Percentiles rank a stretch among this genome's conserved stretches.
These are phyloP conservation scores for Halictus rubicundus DNA, from an alignment of 1,140 invertebrate species.

Conservation along the genomic window DNA sequence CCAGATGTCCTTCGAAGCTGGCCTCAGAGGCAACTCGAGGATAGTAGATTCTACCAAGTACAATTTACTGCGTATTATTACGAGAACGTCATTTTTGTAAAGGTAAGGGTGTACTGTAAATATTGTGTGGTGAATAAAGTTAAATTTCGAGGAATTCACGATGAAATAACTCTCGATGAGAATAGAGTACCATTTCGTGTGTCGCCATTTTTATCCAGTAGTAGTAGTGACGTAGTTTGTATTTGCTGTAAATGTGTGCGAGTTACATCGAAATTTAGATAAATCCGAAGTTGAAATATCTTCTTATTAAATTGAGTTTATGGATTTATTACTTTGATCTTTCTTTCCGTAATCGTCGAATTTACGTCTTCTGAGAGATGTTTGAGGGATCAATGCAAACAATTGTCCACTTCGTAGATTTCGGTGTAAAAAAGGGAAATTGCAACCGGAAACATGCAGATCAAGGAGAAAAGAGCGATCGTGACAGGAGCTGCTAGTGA, in stretches of 20 bases:
- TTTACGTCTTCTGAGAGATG: too few relatives aligned
- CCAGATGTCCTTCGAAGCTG: not conserved
- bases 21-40: not conserved
- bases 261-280: too few relatives aligned
- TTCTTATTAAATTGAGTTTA: too few relatives aligned
- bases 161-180: too few relatives aligned
- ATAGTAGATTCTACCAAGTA: not conserved
- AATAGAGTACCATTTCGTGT: too few relatives aligned
- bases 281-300: too few relatives aligned
- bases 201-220: too few relatives aligned
- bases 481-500: constrained; percentile 79
- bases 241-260: too few relatives aligned
- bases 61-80: not conserved
- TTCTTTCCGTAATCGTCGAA: too few relatives aligned
- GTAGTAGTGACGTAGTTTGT: too few relatives aligned
- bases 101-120: not conserved
- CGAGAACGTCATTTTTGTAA: not conserved
- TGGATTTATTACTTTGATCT: too few relatives aligned
- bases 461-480: constrained; percentile 78
- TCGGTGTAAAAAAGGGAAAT: not conserved
- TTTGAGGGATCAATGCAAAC: not conserved
- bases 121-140: not conserved
- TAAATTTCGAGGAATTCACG: too few relatives aligned
- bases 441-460: constrained; percentile 64
- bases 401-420: not conserved